Evolutionary conservation across 2,888 invertebrate species (phyloP), one percentile per base, ranked within the genome.

Genomic region (Sipunculus nudus): DNA sequence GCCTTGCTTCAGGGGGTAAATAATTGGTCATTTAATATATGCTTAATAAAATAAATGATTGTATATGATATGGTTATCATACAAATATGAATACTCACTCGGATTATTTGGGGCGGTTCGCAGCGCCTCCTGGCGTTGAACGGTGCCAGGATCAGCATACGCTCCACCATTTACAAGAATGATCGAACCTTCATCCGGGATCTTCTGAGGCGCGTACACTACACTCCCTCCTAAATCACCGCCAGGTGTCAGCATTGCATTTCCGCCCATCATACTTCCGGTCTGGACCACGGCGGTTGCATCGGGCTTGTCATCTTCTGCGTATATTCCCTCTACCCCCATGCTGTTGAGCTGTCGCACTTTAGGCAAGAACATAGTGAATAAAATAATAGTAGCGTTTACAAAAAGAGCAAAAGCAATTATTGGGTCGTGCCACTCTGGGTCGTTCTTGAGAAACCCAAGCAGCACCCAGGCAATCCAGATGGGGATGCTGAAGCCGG

Each of bases 311-410:
- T 63, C 80, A 52, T 80, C 79, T 58, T 79, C 80, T n/a, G 78
- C 68, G 50, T 78, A 79, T 45, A 78, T 77, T 1, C 92, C 93
- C 78, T 94, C 94, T 75, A 93, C 91, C 47, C 95, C 95, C 87
- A 95, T 89, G 48, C 94, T 94, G 0, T 94, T 94, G 75, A 96
- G 85, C 77, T 96, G 93, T 40, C 95, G 87, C 31, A 95, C 94
- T 86, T 85, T 95, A 32, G 95, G 85, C 85, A 94, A 90, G 84
- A 96, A 96, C 95, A 96, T 95, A 59, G 94, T 90, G 73, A 94
- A 88, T 84, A 96, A 93, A 53, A 94, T 90, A 46, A 93, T 89
- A 13, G 91, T 89, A 67, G 94, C 91, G 19, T 92, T 93, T 56
- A 91, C 89, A 47, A 94, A 89, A 70, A 96, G 87, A 0, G 96